Percentiles rank a stretch among this genome's conserved stretches.
Conservation (phyloP, 2,888 invertebrate species). For the Penaeus monodon region DNA sequence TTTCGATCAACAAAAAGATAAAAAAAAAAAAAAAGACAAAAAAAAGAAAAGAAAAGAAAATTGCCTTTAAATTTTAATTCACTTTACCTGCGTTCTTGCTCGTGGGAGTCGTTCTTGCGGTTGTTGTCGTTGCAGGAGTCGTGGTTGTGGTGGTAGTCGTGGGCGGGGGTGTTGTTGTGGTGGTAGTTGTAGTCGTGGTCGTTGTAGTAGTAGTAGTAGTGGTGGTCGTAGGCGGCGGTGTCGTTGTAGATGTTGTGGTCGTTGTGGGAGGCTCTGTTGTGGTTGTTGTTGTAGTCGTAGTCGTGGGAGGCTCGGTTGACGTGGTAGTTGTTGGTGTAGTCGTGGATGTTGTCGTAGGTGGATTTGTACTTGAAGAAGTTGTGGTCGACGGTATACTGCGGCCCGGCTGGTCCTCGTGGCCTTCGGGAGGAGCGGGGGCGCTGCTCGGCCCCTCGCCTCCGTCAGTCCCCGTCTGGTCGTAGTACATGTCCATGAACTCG, state of each 20-base stretch:
- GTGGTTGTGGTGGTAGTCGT: neutral
- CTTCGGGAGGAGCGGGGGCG: too few species aligned
- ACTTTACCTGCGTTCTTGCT: neutral
- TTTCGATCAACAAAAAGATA: too few species aligned
- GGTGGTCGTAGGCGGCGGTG: neutral
- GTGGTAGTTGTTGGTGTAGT: slow-evolving; percentile 12
- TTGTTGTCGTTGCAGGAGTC: slow-evolving; percentile 3
- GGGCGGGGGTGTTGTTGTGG: slow-evolving; percentile 13
- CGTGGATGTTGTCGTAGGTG: neutral
- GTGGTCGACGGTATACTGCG: neutral
- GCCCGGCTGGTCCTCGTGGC: neutral
- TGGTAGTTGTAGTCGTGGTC: neutral
- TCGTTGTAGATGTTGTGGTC: neutral
- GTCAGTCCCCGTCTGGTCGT: slow-evolving; percentile 6
- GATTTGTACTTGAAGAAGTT: neutral
- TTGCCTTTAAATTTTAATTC: too few species aligned
- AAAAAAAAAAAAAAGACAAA: too few species aligned
- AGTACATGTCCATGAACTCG: slow-evolving; percentile 52
- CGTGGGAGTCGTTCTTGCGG: neutral
- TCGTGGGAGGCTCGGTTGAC: neutral
- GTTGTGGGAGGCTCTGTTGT: neutral
- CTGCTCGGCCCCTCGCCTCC: neutral
- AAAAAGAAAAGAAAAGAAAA: too few species aligned
- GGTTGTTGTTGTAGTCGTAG: neutral
- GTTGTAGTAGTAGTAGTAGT: neutral